A percentile compares a stretch with the other conserved stretches of the same genome.
Conservation (phyloP, 1,140 invertebrate species). For the Plodia interpunctella region DNA sequence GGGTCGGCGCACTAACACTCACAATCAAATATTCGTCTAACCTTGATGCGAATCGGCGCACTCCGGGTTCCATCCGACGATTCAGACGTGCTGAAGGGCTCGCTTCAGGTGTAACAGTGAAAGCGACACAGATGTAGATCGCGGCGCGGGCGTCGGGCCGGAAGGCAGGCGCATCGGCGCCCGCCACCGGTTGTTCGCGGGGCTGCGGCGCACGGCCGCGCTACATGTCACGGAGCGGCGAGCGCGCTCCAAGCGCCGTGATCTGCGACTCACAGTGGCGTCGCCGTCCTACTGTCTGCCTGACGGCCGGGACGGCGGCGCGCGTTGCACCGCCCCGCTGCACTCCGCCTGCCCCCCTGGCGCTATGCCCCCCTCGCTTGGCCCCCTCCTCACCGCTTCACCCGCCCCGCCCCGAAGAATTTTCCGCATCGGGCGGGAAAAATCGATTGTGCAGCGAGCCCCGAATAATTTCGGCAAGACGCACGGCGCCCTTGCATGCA, state of each 20-base stretch:
- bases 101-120: slow-evolving; percentile 58
- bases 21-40: slow-evolving; percentile 72
- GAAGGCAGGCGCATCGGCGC: slow-evolving; percentile 62
- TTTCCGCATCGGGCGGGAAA: slow-evolving; percentile 74
- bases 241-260: slow-evolving; percentile 67
- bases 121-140: slow-evolving; percentile 43
- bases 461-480: slow-evolving; percentile 74
- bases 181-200: slow-evolving; percentile 66
- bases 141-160: slow-evolving; percentile 31
- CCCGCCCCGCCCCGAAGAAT: slow-evolving; percentile 68
- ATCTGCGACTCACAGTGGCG: slow-evolving; percentile 69
- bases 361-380: slow-evolving; percentile 37
- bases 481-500: slow-evolving; percentile 70
- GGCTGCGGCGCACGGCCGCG: slow-evolving; percentile 66
- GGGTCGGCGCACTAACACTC: slow-evolving; percentile 65
- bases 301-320: slow-evolving; percentile 61
- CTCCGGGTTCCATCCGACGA: slow-evolving; percentile 73
- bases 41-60: slow-evolving; percentile 74
- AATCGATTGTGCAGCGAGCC: slow-evolving; percentile 73
- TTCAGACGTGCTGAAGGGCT: slow-evolving; percentile 63
- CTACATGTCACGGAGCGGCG: slow-evolving; percentile 70
- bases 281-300: slow-evolving; percentile 73
- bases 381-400: slow-evolving; percentile 43
- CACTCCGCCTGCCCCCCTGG: slow-evolving; percentile 62
- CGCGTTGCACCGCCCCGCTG: slow-evolving; percentile 71